These are phyloP conservation scores for Pseudorhiza aurosa DNA, from an alignment of 30 jellyfish, hydroid and myxozoan species.

Conservation along the genomic window DNA sequence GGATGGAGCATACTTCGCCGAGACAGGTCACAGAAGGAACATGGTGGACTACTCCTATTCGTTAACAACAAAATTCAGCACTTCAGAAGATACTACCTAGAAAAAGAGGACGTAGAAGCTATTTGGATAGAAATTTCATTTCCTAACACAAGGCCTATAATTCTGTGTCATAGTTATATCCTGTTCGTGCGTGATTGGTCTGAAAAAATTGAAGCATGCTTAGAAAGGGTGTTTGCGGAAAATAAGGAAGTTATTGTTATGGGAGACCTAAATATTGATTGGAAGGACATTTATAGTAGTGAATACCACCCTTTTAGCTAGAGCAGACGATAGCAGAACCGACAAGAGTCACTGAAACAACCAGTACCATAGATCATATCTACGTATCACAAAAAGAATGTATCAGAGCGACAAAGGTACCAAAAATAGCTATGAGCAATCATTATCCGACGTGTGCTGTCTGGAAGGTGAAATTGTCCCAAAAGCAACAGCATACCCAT, in stretches of 20 bases:
- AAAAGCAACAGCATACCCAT: conserved; percentile 21
- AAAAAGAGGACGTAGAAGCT: conserved; percentile 26
- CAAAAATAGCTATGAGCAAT: conserved; percentile 33
- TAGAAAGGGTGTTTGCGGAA: conserved; percentile 18
- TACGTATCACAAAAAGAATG: conserved; percentile 32
- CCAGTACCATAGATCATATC: conserved; percentile 33
- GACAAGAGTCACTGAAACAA: conserved; percentile 47
- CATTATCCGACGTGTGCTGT: conserved; percentile 34
- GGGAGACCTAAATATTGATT: conserved; percentile 42
- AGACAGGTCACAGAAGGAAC: conserved; percentile 38
- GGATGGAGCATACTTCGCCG: conserved; percentile 47
- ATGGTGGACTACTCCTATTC: conserved; percentile 26
- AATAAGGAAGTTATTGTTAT: conserved; percentile 12
- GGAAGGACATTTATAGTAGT: conserved; percentile 12
- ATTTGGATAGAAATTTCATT: conserved; percentile 24
- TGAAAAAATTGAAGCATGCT: conserved; percentile 24
- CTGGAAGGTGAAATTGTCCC: conserved; percentile 26
- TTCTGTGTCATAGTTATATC: conserved; percentile 22
- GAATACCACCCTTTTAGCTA: conserved; percentile 14
- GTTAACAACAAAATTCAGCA: conserved; percentile 23
- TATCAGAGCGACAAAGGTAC: conserved; percentile 37
- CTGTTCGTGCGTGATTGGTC: conserved; percentile 25
- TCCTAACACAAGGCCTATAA: conserved; percentile 14
- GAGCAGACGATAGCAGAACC: conserved; percentile 44
- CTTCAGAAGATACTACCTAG: conserved; percentile 32